A percentile compares a stretch with the other conserved stretches of the same genome.
Evolutionary conservation across 2,888 invertebrate genomes (phyloP).

Genomic region (Heliconius ethilla): DNA sequence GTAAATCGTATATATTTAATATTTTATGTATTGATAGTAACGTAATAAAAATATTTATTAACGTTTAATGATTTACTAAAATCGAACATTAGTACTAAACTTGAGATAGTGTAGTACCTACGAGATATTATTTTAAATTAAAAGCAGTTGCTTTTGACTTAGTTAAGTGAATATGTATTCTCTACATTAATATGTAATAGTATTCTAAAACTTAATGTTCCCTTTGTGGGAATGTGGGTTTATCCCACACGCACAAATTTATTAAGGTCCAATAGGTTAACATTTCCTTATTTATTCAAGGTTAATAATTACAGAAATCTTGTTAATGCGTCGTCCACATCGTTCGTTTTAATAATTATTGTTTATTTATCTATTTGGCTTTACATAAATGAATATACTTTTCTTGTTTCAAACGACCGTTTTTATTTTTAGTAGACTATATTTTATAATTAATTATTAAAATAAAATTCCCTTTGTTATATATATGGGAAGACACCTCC

Average conservation of each 20-base stretch:
- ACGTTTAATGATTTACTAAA: not conserved
- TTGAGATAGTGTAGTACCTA: not conserved
- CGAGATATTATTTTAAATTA: not conserved
- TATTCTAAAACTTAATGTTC: not conserved
- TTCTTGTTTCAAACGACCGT: not conserved
- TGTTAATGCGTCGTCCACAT: slow-evolving; percentile 10
- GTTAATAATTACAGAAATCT: not conserved
- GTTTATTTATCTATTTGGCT: not conserved
- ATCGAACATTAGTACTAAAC: not conserved
- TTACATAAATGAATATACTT: not conserved
- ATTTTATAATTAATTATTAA: too few relatives aligned
- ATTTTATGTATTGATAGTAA: too few relatives aligned
- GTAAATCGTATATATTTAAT: too few relatives aligned
- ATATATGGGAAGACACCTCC: too few relatives aligned
- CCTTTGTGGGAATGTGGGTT: not conserved
- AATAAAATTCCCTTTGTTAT: too few relatives aligned
- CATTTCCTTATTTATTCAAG: slow-evolving; percentile 12
- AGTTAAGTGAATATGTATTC: not conserved
- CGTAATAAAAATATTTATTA: too few relatives aligned
- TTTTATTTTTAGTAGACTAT: too few relatives aligned
- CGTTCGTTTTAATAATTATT: not conserved
- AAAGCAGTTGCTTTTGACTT: not conserved
- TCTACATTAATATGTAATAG: slow-evolving; percentile 7
- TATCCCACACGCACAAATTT: not conserved
- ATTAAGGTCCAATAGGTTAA: slow-evolving; percentile 3